Conservation (phyloP, 2,797 vertebrate species). For the Streptopelia turtur region DNA sequence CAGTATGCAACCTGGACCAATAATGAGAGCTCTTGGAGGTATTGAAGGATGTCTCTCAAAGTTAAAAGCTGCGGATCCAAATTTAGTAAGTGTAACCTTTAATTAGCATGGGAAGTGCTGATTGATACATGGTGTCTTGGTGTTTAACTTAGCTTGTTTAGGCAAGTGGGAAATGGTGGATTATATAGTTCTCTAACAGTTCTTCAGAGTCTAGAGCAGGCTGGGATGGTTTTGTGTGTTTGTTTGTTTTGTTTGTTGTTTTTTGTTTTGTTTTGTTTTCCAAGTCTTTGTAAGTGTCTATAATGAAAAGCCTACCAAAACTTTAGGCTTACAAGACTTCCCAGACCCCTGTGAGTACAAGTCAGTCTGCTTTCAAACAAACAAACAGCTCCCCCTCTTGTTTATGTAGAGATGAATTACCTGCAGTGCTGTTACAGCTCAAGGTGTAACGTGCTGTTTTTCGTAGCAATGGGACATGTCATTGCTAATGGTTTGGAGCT, state of each 20-base stretch:
- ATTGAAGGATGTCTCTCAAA: constrained; percentile 86
- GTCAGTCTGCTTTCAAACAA: not conserved
- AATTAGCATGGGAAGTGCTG: not conserved
- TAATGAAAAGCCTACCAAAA: not conserved
- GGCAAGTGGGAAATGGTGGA: not conserved
- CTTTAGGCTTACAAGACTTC: not conserved
- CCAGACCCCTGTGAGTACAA: not conserved
- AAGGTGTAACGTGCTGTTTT: not conserved
- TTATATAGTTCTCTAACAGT: not conserved
- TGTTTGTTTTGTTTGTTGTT: too few relatives aligned
- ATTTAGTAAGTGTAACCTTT: constrained; percentile 82
- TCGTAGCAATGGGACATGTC: constrained; percentile 90
- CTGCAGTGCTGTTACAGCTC: not conserved
- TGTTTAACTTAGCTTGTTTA: not conserved
- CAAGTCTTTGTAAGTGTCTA: not conserved
- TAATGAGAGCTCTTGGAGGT: constrained; percentile 87
- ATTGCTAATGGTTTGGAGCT: constrained; percentile 87
- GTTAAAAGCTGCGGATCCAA: constrained; percentile 87
- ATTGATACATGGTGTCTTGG: not conserved
- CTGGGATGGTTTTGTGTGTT: not conserved
- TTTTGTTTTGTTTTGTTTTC: not conserved
- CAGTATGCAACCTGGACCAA: constrained; percentile 83
- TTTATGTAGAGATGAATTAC: not conserved
- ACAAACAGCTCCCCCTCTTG: not conserved
- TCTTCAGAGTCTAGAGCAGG: not conserved